phyloP scores from a whole-genome alignment of 2,113 vertebrate genomes.

The Oryzias curvinotus region DNA sequence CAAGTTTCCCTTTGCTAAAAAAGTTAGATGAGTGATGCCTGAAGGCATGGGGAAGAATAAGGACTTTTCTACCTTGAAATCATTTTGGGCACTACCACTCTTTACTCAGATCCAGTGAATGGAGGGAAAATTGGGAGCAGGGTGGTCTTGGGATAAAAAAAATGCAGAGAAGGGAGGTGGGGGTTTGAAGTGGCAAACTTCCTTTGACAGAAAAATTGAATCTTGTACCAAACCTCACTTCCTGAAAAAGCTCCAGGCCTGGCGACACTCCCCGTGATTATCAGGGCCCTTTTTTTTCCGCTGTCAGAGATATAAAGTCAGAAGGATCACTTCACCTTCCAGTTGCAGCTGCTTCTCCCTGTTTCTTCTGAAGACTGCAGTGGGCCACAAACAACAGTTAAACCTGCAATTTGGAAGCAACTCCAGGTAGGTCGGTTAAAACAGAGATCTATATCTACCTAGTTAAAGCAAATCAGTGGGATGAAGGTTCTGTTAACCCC shows the following conservation, averaged over 20 bases:
- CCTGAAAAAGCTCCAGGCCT: conserved; percentile 18
- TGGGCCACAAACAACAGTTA: conserved; percentile 1
- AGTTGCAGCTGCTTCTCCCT: neutral
- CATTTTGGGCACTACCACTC: conserved; percentile 32
- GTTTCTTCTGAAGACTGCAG: conserved; percentile 1
- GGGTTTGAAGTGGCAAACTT: conserved; percentile 7
- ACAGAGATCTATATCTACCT: neutral
- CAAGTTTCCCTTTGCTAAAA: conserved; percentile 33
- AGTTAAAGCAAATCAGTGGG: neutral
- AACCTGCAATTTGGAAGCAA: conserved; percentile 9
- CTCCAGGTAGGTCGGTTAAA: conserved; percentile 45
- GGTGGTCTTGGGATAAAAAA: neutral
- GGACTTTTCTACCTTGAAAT: conserved; percentile 35
- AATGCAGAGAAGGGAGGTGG: conserved; percentile 1
- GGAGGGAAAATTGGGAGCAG: conserved; percentile 25
- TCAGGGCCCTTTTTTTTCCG: conserved; percentile 15
- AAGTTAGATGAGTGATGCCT: conserved; percentile 49
- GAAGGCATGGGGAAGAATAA: conserved; percentile 26
- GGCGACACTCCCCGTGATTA: neutral
- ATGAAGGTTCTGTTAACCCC: too few relatives aligned
- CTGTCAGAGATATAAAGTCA: conserved; percentile 49
- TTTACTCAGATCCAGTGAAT: conserved; percentile 33
- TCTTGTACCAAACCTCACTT: conserved; percentile 45
- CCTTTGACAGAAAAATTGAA: conserved; percentile 6
- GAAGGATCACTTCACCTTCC: conserved; percentile 29